These are phyloP conservation scores for Phylloscopus trochiloides DNA, from an alignment of 2,113 vertebrate species.

Conservation along the genomic window DNA sequence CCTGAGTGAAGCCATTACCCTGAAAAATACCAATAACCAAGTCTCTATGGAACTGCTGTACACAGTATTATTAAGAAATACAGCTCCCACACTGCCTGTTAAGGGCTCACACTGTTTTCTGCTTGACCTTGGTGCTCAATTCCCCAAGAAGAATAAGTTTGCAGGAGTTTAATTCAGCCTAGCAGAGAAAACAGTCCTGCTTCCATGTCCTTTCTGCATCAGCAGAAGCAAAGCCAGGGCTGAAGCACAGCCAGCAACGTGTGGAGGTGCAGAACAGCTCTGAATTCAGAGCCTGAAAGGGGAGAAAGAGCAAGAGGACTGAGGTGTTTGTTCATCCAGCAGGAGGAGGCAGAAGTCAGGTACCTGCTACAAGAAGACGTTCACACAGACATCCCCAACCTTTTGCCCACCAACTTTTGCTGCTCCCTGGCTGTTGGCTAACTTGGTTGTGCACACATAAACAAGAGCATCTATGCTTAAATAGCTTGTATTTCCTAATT, in stretches of 20 bases:
- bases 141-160: neutral
- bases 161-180: neutral
- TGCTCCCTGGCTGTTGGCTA: neutral
- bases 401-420: neutral
- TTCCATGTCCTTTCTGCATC: neutral
- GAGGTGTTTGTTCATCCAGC: neutral
- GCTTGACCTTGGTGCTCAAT: neutral
- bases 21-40: neutral
- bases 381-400: fast-evolving
- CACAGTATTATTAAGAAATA: neutral
- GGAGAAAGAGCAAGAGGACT: neutral
- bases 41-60: neutral
- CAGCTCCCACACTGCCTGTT: neutral
- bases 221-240: neutral
- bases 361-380: neutral
- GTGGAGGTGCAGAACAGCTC: neutral
- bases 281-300: neutral
- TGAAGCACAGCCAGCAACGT: fast-evolving
- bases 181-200: neutral
- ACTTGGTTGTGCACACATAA: neutral
- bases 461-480: neutral
- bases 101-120: neutral
- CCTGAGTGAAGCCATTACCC: neutral
- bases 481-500: neutral
- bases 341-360: neutral